Conservation (phyloP, 2,888 invertebrate genomes). For the Drosophila acutilabella region DNA sequence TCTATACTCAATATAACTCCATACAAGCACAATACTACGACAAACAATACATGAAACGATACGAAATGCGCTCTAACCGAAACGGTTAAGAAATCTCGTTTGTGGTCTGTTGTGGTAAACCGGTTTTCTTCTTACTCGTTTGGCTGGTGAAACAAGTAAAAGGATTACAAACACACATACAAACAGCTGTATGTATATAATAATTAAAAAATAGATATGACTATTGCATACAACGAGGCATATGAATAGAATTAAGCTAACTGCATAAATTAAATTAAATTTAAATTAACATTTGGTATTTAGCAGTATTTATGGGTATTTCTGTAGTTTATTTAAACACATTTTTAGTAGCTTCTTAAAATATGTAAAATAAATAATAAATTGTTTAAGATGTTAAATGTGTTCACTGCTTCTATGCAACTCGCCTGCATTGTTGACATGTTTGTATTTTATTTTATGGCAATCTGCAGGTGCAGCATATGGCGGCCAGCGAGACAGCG, state of each 20-base stretch:
- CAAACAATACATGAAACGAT: constrained; percentile 3
- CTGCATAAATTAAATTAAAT: constrained; percentile 3
- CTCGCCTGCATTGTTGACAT: constrained; percentile 36
- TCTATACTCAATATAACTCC: constrained; percentile 8
- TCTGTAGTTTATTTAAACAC: background rate
- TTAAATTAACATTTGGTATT: constrained; percentile 2
- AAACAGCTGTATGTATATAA: constrained; percentile 5
- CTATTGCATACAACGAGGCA: constrained; percentile 13
- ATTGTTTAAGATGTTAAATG: background rate
- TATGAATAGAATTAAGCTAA: constrained; percentile 4
- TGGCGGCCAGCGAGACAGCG: constrained; percentile 36
- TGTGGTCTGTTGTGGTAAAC: constrained; percentile 49
- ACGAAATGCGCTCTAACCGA: constrained; percentile 40
- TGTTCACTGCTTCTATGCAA: constrained; percentile 19
- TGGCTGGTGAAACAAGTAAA: constrained; percentile 59
- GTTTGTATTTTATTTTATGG: constrained; percentile 50
- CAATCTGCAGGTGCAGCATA: constrained; percentile 70
- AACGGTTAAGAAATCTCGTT: constrained; percentile 64
- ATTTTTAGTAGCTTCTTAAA: background rate
- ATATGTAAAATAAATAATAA: background rate
- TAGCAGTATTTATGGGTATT: background rate
- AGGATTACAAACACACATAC: constrained; percentile 43
- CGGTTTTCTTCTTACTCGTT: constrained; percentile 49
- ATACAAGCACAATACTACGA: background rate
- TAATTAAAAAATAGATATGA: constrained; percentile 31